Evolutionary conservation across 2,888 invertebrate genomes (phyloP).

Genomic region (Helobdella robusta): DNA sequence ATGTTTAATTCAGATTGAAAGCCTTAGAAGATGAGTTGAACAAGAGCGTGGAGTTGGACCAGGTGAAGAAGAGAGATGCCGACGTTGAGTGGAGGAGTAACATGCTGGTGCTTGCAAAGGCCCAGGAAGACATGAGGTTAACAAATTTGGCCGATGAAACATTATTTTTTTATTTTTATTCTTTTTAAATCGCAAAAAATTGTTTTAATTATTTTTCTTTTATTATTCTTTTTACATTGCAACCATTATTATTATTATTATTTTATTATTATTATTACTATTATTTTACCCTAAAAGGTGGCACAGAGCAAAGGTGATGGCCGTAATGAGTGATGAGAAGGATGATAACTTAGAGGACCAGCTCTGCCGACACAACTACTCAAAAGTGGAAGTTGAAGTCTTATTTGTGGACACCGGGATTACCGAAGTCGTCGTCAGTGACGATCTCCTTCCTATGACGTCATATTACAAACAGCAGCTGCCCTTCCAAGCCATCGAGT

Average conservation of each 20-base stretch:
- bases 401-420: slow-evolving; percentile 62
- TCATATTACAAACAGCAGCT: slow-evolving; percentile 52
- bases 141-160: too few relatives aligned
- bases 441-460: slow-evolving; percentile 53
- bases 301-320: slow-evolving; percentile 47
- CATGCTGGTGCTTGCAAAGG: slow-evolving; percentile 22
- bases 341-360: background rate
- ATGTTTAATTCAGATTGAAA: slow-evolving; percentile 20
- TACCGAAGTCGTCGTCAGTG: slow-evolving; percentile 49
- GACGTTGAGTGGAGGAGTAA: slow-evolving; percentile 15
- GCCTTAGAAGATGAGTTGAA: slow-evolving; percentile 18
- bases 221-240: too few relatives aligned
- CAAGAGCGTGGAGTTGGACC: background rate
- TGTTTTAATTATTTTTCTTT: too few relatives aligned
- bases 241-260: too few relatives aligned
- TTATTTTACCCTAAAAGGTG: slow-evolving; percentile 37
- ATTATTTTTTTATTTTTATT: too few relatives aligned
- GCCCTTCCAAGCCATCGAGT: slow-evolving; percentile 62
- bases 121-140: too few relatives aligned
- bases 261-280: too few relatives aligned
- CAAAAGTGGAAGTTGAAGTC: slow-evolving; percentile 47
- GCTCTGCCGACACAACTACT: background rate
- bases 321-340: slow-evolving; percentile 47
- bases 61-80: background rate
- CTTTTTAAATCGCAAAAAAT: too few relatives aligned